Conservation (phyloP, 2,888 invertebrate species). For the Lasius platythorax region DNA sequence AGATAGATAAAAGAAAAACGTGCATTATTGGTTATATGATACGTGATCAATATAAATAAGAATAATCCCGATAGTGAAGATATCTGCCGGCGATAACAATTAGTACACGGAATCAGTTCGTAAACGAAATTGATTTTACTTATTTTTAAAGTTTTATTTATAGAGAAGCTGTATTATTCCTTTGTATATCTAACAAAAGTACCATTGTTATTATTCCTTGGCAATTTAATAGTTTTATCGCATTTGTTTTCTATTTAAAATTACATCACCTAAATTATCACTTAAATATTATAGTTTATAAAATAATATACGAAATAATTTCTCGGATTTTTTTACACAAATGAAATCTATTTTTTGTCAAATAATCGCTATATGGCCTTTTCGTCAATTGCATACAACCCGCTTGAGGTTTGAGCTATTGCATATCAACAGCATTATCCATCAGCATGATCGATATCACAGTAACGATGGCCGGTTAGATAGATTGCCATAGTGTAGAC, state of each 20-base stretch:
- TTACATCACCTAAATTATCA: background rate
- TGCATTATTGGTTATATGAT: conserved; percentile 4
- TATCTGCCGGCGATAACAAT: background rate
- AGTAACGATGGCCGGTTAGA: conserved; percentile 28
- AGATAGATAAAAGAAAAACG: background rate
- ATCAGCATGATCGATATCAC: conserved; percentile 34
- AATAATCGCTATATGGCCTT: background rate
- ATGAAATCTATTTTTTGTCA: background rate
- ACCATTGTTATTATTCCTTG: background rate
- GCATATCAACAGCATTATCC: conserved; percentile 37
- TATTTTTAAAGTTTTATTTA: background rate
- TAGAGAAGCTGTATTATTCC: background rate
- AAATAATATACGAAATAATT: background rate
- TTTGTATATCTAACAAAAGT: background rate
- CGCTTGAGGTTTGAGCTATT: conserved; percentile 27
- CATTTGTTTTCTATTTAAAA: background rate
- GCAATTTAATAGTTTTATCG: background rate
- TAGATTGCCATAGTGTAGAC: conserved; percentile 52
- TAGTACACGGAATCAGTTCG: background rate
- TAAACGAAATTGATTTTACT: conserved; percentile 6
- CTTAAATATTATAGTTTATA: background rate
- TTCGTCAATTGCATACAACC: background rate
- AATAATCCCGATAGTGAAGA: background rate
- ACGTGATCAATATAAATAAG: conserved; percentile 15
- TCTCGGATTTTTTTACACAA: background rate